Base-by-base conservation (phyloP, 1,140 invertebrate species). In the Hydropsyche tenuis region DNA sequence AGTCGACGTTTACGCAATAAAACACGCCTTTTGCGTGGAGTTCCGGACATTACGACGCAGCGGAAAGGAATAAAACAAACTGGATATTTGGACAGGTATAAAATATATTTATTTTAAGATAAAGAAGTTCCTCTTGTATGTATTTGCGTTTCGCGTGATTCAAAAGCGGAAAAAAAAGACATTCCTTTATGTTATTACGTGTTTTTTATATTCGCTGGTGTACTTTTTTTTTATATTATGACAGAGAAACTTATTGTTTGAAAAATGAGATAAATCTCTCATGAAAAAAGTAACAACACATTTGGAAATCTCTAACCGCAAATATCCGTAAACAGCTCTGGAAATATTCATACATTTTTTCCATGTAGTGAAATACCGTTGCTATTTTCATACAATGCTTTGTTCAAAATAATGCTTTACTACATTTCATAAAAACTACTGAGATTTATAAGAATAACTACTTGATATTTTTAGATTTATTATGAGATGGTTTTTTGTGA, bases 11-110 rank as follows among this genome's bases (percentile, higher is more conserved):
- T 20, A 53, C 14, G 48, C 16, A 53, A 53, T 53, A 53, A 53
- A 53, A 20, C 48, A 53, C 48, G 48, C 48, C 48, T 53, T 53
- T 53, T 53, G 48, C 48, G 48, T 53, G 20, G 20, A 53, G 48
- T 53, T 53, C 48, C 48, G 48, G 48, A 53, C 48, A 53, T 53
- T 53, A 53, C 48, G 16, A 46, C 45, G n/a, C 45, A n/a, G 45
- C 45, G n/a, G 48, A 20, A 53, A 53, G 18, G 16, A 53, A 53
- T 53, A 53, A 53, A 53, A 53, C 48, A 53, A 53, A 53, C 48
- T 14, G 20, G 48, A 53, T 53, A 18, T 53, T 53, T 48, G 9
- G 9, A 53, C 48, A 53, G 48, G 48, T 53, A 53, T 53, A 20
- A 53, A 53, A 53, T 53, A 18, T 53, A 37, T 18, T 18, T 18